These are phyloP conservation scores for Xenops minutus DNA, from an alignment of 2,797 vertebrate species.

Conservation along the genomic window DNA sequence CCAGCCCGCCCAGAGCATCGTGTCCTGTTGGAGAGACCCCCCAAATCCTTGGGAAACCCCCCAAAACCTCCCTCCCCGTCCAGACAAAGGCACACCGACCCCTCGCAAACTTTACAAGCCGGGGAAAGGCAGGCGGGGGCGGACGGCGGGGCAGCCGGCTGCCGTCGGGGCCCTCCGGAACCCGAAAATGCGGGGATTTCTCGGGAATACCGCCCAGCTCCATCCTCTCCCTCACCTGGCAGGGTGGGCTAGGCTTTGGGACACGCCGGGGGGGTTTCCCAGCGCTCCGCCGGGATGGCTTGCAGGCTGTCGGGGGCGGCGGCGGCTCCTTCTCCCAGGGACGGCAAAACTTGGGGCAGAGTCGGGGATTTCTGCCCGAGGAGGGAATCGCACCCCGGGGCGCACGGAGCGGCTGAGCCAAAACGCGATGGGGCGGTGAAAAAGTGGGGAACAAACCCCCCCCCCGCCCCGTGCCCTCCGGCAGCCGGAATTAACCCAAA, in stretches of 20 bases:
- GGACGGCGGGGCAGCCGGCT: not conserved
- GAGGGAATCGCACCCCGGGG: not conserved
- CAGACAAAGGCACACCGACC: not conserved
- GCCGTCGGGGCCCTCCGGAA: too few relatives aligned
- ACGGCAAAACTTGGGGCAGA: slow-evolving; percentile 29
- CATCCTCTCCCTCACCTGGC: slow-evolving; percentile 37
- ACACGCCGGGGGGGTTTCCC: not conserved
- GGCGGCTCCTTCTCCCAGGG: not conserved
- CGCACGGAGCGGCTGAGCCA: not conserved
- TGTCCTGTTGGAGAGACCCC: not conserved
- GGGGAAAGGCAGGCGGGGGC: rapidly evolving
- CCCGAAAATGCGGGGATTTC: not conserved
- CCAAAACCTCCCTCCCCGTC: not conserved
- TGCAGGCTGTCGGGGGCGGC: slow-evolving; percentile 37
- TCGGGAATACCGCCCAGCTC: slow-evolving; percentile 8
- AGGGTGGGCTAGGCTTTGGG: not conserved
- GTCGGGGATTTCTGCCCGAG: not conserved
- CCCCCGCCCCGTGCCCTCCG: not conserved
- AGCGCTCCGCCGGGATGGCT: not conserved
- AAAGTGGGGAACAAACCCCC: rapidly evolving
- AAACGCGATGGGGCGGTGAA: not conserved
- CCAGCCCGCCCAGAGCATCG: not conserved
- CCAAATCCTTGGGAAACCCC: not conserved
- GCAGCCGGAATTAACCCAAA: not conserved
- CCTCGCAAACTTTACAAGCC: not conserved